Evolutionary conservation across 2,113 vertebrate genomes (phyloP).

Genomic region (Eupsittula cactorum): DNA sequence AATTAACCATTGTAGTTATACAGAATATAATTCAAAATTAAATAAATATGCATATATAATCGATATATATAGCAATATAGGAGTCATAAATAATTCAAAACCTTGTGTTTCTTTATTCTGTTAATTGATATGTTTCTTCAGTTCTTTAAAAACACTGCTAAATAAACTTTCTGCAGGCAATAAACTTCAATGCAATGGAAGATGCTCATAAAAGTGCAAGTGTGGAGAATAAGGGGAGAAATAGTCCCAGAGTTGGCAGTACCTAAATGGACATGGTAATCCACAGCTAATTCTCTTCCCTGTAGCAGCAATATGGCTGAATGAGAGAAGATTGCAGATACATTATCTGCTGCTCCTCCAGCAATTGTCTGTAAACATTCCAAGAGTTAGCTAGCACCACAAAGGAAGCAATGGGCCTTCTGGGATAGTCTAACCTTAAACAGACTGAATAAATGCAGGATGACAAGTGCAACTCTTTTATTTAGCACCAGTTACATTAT

Average conservation of each 20-base stretch:
- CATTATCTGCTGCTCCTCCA: conserved; percentile 29
- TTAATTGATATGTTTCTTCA: conserved; percentile 3
- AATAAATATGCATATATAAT: not conserved
- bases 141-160: conserved; percentile 20
- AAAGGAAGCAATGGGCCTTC: conserved; percentile 8
- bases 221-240: not conserved
- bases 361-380: conserved; percentile 11
- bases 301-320: conserved; percentile 58
- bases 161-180: conserved; percentile 25
- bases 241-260: not conserved
- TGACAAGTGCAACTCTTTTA: not conserved
- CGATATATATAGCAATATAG: not conserved
- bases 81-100: not conserved
- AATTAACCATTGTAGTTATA: not conserved
- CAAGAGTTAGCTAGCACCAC: conserved; percentile 1
- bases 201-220: not conserved
- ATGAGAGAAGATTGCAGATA: conserved; percentile 64
- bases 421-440: conserved; percentile 20
- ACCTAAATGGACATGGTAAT: not conserved
- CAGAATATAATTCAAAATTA: not conserved
- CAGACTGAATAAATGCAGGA: not conserved
- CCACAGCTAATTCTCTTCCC: conserved; percentile 9
- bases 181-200: not conserved
- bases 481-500: not conserved
- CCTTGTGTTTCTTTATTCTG: not conserved